Conservation (phyloP, 2,888 invertebrate species). For the Nomada ferruginata region DNA sequence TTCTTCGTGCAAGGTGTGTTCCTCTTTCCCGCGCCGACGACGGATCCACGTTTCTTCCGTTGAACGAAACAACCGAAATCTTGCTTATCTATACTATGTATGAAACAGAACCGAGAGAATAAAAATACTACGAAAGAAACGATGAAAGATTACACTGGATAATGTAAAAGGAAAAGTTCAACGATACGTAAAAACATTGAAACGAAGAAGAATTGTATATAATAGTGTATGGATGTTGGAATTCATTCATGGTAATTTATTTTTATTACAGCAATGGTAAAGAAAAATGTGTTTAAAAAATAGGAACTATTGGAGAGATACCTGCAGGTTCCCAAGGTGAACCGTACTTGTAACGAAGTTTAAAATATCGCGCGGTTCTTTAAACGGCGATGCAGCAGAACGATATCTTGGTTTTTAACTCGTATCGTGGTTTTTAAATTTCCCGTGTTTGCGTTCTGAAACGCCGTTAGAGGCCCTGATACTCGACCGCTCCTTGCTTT, state of each 20-base stretch:
- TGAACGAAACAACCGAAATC: conserved; percentile 63
- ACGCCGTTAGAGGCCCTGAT: not conserved
- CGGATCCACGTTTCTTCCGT: conserved; percentile 60
- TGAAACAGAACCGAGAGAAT: too few relatives aligned
- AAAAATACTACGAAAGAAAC: too few relatives aligned
- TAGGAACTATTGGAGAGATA: not conserved
- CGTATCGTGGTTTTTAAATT: conserved; percentile 42
- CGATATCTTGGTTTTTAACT: conserved; percentile 35
- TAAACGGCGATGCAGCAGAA: not conserved
- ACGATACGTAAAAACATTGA: too few relatives aligned
- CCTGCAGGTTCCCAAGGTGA: fast-evolving
- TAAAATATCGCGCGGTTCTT: conserved; percentile 15
- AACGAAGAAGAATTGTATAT: too few relatives aligned
- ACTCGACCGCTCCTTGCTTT: conserved; percentile 57
- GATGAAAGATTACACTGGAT: too few relatives aligned
- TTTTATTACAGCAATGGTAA: too few relatives aligned
- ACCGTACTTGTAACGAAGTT: not conserved
- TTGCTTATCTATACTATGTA: conserved; percentile 52
- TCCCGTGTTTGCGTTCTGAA: conserved; percentile 7
- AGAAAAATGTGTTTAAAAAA: too few relatives aligned
- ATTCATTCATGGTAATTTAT: too few relatives aligned
- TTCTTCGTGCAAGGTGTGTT: conserved; percentile 68
- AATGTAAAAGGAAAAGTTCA: too few relatives aligned
- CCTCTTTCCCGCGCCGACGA: conserved; percentile 48
- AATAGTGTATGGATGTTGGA: too few relatives aligned